Conservation (phyloP, 2,797 vertebrate species). For the Hephaestus fuliginosus region DNA sequence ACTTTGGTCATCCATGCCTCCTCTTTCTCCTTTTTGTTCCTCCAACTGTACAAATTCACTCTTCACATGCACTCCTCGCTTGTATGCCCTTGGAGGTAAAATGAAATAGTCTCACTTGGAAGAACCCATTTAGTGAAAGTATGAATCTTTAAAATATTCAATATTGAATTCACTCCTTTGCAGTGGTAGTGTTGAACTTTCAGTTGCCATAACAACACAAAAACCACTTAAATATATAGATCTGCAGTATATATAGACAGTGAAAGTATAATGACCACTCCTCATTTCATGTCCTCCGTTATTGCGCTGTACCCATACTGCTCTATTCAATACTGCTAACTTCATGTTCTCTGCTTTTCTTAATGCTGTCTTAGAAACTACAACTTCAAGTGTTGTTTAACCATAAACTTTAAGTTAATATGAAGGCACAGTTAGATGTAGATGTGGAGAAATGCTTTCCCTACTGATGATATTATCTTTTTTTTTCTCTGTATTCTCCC, state of each 20-base stretch:
- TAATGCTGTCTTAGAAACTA: not conserved
- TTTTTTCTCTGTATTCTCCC: conserved; percentile 46
- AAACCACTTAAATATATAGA: conserved; percentile 26
- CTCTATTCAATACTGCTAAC: conserved; percentile 10
- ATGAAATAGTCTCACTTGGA: conserved; percentile 28
- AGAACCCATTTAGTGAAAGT: conserved; percentile 34
- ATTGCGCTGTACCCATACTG: not conserved
- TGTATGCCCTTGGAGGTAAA: conserved; percentile 26
- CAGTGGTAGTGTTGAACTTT: conserved; percentile 24
- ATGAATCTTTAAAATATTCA: conserved; percentile 32
- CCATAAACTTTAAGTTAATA: not conserved
- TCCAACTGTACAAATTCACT: conserved; percentile 5
- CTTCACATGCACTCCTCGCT: conserved; percentile 14
- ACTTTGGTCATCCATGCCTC: conserved; percentile 23
- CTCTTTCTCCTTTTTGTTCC: conserved; percentile 1
- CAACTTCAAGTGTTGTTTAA: conserved; percentile 1
- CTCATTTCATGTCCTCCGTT: not conserved
- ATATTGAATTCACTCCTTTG: conserved; percentile 28
- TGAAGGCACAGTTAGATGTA: conserved; percentile 25
- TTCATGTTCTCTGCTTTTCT: not conserved
- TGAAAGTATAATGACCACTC: not conserved
- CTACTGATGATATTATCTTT: conserved; percentile 44
- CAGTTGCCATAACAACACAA: conserved; percentile 46
- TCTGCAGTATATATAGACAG: conserved; percentile 2
- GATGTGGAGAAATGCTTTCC: conserved; percentile 36